Percentiles rank a stretch among this genome's conserved stretches.
These are phyloP conservation scores for Clanis bilineata DNA, from an alignment of 2,888 invertebrate genomes.

Conservation along the genomic window DNA sequence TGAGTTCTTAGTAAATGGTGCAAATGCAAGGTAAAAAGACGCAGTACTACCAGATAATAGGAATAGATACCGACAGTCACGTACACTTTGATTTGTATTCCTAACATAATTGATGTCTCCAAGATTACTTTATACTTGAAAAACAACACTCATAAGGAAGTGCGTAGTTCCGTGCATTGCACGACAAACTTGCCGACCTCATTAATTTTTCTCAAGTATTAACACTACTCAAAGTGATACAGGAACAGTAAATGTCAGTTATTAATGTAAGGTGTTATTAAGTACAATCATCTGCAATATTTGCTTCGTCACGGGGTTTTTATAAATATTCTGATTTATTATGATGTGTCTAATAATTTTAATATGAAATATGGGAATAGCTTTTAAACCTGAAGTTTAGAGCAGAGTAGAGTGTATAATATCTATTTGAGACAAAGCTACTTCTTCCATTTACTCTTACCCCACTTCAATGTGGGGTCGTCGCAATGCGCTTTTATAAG, in stretches of 20 bases:
- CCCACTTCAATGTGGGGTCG: no score
- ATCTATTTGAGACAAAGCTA: no score
- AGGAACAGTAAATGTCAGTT: background rate
- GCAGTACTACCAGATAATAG: background rate
- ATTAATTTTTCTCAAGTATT: background rate
- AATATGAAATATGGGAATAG: no score
- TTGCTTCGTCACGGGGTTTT: background rate
- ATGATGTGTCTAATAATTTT: no score
- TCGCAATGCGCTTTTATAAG: no score
- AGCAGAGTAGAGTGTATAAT: no score
- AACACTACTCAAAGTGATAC: background rate
- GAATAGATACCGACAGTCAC: background rate
- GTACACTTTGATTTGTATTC: slow-evolving; percentile 1
- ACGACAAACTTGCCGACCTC: slow-evolving; percentile 2
- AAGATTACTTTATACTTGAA: slow-evolving; percentile 9
- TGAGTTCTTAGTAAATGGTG: background rate
- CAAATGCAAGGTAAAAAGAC: background rate
- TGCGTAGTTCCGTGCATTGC: background rate
- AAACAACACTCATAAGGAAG: background rate
- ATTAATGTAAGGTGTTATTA: background rate
- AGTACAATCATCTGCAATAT: background rate
- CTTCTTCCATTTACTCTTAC: no score
- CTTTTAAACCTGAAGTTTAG: no score
- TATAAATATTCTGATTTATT: background rate
- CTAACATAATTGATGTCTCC: background rate